Evolutionary conservation across 2,888 invertebrate species (phyloP).

Genomic region (Nephrotoma flavescens): DNA sequence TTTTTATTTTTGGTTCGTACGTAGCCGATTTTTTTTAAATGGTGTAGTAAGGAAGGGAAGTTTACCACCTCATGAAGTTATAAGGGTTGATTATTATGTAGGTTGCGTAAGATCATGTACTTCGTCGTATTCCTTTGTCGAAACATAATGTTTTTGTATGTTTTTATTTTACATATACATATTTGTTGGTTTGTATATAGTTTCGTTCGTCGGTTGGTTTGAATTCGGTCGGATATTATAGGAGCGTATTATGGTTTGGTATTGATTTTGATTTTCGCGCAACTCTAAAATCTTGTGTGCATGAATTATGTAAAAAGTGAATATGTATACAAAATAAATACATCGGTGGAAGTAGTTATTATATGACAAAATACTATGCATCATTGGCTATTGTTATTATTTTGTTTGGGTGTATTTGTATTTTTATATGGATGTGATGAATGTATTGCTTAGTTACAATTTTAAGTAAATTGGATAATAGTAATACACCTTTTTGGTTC

Average conservation of each 20-base stretch:
- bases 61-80: neutral
- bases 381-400: neutral
- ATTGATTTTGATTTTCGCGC: neutral
- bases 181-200: neutral
- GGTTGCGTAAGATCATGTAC: neutral
- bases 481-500: neutral
- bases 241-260: neutral
- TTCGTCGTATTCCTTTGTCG: neutral
- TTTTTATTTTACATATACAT: neutral
- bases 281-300: neutral
- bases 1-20: neutral
- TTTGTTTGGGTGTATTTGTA: too few species aligned
- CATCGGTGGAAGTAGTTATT: neutral
- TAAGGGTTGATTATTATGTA: neutral
- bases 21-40: neutral
- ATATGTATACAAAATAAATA: neutral
- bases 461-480: neutral
- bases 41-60: neutral
- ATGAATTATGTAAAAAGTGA: neutral
- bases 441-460: neutral
- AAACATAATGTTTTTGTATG: neutral
- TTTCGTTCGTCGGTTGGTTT: neutral
- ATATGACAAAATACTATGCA: neutral
- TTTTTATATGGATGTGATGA: neutral
- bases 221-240: neutral